These are phyloP conservation scores for Pelagia noctiluca DNA, from an alignment of 30 jellyfish, hydroid and myxozoan genomes.

Conservation along the genomic window DNA sequence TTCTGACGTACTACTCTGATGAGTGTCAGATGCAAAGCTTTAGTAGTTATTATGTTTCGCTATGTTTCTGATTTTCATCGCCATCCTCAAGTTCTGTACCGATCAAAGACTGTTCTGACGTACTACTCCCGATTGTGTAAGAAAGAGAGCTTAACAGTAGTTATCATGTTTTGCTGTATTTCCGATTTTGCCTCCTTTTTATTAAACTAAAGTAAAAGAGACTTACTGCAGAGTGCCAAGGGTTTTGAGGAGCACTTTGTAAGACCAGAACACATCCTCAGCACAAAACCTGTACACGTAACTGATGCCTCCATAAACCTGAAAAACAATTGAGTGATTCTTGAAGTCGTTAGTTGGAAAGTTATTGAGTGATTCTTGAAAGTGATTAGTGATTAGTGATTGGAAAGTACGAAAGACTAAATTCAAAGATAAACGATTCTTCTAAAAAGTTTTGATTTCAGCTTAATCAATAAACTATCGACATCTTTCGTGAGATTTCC, in stretches of 20 bases:
- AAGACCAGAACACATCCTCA: conserved; percentile 33
- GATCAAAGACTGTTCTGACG: no score
- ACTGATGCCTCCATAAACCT: conserved; percentile 63
- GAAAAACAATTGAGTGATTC: not conserved
- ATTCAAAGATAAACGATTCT: not conserved
- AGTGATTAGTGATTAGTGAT: not conserved
- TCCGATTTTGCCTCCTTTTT: not conserved
- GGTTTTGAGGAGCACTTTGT: conserved; percentile 2
- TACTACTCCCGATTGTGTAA: no score
- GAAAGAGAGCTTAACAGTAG: no score
- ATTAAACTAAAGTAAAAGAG: not conserved
- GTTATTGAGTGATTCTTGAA: not conserved
- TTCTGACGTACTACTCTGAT: no score
- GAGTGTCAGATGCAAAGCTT: no score
- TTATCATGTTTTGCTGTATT: no score
- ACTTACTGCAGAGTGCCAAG: conserved; percentile 45
- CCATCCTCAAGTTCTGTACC: not conserved
- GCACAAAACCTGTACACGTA: conserved; percentile 47
- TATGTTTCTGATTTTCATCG: not conserved
- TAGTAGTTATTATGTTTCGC: not conserved
- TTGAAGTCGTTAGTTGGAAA: not conserved
- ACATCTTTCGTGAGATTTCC: not conserved
- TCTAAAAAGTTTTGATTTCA: not conserved
- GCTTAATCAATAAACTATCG: not conserved
- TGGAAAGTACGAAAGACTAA: not conserved